Percentiles rank a stretch among this genome's conserved stretches.
phyloP scores from a whole-genome alignment of 1,140 invertebrate species.

The Amphibalanus amphitrite region DNA sequence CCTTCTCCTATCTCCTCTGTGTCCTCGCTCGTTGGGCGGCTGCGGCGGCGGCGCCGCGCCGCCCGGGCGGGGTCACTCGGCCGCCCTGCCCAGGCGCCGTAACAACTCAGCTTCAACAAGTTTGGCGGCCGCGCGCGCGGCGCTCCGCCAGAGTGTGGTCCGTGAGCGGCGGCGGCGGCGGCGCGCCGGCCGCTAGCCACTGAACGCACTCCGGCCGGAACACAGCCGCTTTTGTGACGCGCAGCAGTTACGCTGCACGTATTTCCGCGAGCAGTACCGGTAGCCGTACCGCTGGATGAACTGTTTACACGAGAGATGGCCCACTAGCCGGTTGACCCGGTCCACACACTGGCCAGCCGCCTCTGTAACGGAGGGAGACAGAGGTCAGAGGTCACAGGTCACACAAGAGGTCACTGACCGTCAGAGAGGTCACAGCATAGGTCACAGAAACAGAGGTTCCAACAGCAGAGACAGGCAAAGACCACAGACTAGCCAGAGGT shows the following conservation, averaged over 20 bases:
- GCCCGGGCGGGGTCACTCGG: no score
- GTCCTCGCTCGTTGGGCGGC: no score
- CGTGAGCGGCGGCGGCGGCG: not conserved
- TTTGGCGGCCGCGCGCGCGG: no score
- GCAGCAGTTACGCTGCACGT: constrained; percentile 32
- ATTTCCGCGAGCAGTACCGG: constrained; percentile 30
- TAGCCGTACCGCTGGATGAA: constrained; percentile 29
- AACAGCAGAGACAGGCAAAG: no score
- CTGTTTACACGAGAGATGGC: constrained; percentile 28
- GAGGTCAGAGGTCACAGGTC: no score
- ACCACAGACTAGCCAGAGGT: no score
- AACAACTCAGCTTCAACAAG: not conserved
- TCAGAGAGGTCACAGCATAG: no score
- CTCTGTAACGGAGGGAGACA: constrained; percentile 8
- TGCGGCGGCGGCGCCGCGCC: no score
- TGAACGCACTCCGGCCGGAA: not conserved
- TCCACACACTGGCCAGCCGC: constrained; percentile 24
- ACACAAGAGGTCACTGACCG: no score
- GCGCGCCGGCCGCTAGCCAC: not conserved
- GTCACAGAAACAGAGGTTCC: no score
- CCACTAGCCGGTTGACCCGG: constrained; percentile 25
- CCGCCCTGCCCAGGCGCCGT: no score
- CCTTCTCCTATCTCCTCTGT: no score
- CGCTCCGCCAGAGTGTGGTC: not conserved
- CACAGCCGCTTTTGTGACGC: constrained; percentile 21